phyloP scores from a whole-genome alignment of 2,888 invertebrate species.

The Machimus atricapillus region DNA sequence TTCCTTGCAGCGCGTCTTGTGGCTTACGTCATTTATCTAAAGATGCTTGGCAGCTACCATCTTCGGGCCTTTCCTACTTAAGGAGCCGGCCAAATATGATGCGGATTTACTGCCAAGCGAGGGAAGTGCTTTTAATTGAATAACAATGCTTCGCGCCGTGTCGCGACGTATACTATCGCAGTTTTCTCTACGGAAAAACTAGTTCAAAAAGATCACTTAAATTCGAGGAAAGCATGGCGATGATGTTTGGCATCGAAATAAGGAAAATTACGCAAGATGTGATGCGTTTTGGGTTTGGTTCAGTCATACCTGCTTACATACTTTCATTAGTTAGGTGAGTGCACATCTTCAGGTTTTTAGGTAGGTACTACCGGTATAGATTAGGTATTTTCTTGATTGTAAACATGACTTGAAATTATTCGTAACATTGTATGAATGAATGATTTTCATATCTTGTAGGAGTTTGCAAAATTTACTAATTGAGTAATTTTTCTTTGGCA shows the following conservation, averaged over 20 bases:
- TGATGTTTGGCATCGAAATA: background rate
- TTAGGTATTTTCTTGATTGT: background rate
- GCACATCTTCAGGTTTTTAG: background rate
- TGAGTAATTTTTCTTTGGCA: background rate
- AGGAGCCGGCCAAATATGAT: background rate
- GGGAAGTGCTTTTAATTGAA: background rate
- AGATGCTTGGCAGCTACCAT: background rate
- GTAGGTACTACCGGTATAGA: background rate
- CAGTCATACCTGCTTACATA: background rate
- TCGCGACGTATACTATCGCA: background rate
- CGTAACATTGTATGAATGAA: background rate
- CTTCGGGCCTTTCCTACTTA: background rate
- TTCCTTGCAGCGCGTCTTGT: background rate
- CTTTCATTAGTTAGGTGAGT: background rate
- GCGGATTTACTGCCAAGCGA: background rate
- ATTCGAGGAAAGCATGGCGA: background rate
- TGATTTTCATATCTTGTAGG: background rate
- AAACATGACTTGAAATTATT: background rate
- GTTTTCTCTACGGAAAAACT: constrained; percentile 4
- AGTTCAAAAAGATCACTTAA: background rate
- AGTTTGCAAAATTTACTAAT: background rate
- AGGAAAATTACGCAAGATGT: background rate
- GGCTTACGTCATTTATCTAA: constrained; percentile 11
- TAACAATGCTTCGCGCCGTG: background rate
- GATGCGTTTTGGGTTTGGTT: background rate